Percentiles rank a stretch among this genome's conserved stretches.
phyloP scores from a whole-genome alignment of 2,888 invertebrate genomes.

The Cetonia aurata region DNA sequence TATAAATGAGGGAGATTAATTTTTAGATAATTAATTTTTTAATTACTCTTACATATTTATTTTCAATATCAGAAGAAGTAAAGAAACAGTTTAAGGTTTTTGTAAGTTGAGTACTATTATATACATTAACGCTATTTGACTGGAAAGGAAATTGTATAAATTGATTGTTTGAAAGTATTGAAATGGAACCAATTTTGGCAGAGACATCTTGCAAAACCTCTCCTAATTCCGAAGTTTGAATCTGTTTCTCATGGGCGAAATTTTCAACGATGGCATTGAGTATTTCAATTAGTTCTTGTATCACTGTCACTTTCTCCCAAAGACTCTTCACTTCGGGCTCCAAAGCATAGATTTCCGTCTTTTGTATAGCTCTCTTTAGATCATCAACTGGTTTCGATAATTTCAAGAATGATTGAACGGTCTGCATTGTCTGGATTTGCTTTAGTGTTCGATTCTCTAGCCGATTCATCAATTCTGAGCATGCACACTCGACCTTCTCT shows the following conservation, averaged over 20 bases:
- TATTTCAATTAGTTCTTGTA: constrained; percentile 44
- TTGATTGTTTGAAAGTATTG: neutral
- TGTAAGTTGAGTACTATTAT: too few species aligned
- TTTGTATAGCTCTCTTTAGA: neutral
- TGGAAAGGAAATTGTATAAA: neutral
- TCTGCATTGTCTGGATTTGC: neutral
- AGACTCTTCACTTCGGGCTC: constrained; percentile 6
- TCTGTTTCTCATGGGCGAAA: constrained; percentile 41
- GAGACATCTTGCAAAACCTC: constrained; percentile 17
- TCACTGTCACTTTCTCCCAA: constrained; percentile 12
- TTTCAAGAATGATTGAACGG: neutral
- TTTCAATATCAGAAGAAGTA: too few species aligned
- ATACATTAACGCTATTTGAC: too few species aligned
- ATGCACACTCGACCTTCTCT: constrained; percentile 10
- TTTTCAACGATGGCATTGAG: constrained; percentile 11
- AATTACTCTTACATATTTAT: too few species aligned
- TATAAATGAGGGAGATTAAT: too few species aligned
- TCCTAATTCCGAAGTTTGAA: constrained; percentile 7
- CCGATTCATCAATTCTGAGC: neutral
- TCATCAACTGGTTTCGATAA: constrained; percentile 11
- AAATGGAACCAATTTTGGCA: constrained; percentile 12
- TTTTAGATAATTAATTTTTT: too few species aligned
- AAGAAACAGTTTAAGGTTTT: too few species aligned
- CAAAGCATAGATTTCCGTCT: neutral
- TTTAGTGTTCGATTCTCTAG: constrained; percentile 3